A percentile compares a stretch with the other conserved stretches of the same genome.
phyloP scores from a whole-genome alignment of 2,797 vertebrate species.

The Synaphobranchus kaupii region DNA sequence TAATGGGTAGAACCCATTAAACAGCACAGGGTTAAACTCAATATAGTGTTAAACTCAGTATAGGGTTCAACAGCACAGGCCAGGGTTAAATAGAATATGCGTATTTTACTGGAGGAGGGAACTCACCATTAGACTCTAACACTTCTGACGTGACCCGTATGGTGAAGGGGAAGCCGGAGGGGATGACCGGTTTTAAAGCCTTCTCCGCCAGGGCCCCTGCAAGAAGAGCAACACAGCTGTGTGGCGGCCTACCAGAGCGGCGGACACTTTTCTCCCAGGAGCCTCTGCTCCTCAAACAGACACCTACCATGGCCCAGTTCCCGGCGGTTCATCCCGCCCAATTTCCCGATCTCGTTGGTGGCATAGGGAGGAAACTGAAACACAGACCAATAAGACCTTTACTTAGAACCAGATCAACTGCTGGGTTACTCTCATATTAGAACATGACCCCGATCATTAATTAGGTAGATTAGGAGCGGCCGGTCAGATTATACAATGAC shows the following conservation, averaged over 20 bases:
- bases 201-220: constrained; percentile 94
- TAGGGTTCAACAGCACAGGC: no score
- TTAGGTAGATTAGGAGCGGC: not conserved
- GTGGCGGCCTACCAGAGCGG: not conserved
- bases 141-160: constrained; percentile 96
- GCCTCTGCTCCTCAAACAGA: constrained; percentile 17
- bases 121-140: constrained; percentile 91
- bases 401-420: not conserved
- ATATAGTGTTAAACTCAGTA: no score
- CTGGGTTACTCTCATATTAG: not conserved
- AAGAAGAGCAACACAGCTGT: constrained; percentile 38
- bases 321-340: constrained; percentile 85
- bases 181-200: constrained; percentile 87
- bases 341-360: constrained; percentile 93
- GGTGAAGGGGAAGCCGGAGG: constrained; percentile 94
- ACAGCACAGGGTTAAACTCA: not conserved
- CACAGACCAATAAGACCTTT: not conserved
- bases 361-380: constrained; percentile 96
- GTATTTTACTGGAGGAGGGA: not conserved
- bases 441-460: not conserved
- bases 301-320: constrained; percentile 93
- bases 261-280: not conserved
- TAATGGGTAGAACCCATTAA: not conserved
- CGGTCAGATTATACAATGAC: not conserved
- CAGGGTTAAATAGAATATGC: not conserved